phyloP scores from a whole-genome alignment of 2,888 invertebrate species.

The Thymelicus acteon region DNA sequence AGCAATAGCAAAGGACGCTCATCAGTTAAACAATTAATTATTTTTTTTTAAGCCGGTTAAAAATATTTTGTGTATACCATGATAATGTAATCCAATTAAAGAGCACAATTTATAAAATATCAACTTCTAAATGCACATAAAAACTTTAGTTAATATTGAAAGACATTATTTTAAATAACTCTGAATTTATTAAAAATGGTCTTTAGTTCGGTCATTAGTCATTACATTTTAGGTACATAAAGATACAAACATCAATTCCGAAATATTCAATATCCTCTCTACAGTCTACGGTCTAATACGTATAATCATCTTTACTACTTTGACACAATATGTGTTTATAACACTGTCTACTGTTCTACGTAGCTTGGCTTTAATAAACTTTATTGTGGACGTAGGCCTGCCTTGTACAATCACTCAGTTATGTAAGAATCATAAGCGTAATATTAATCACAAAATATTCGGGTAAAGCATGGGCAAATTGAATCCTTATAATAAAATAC shows the following conservation, averaged over 20 bases:
- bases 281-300: neutral
- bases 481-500: constrained; percentile 49
- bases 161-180: too few species aligned
- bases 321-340: constrained; percentile 52
- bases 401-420: constrained; percentile 35
- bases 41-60: too few species aligned
- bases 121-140: too few species aligned
- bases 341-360: constrained; percentile 42
- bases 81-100: too few species aligned
- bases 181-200: too few species aligned
- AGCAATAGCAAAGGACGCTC: too few species aligned
- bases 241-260: constrained; percentile 22
- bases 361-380: constrained; percentile 56
- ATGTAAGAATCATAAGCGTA: constrained; percentile 53
- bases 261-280: constrained; percentile 51
- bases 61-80: too few species aligned
- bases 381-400: constrained; percentile 46
- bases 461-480: constrained; percentile 56
- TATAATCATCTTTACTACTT: constrained; percentile 48
- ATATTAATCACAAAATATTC: constrained; percentile 62
- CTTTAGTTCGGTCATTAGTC: too few species aligned
- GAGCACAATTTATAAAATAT: too few species aligned
- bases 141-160: too few species aligned
- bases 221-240: too few species aligned
- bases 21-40: too few species aligned